Evolutionary conservation across 2,888 invertebrate species (phyloP).

Genomic region (Agelastica alni): DNA sequence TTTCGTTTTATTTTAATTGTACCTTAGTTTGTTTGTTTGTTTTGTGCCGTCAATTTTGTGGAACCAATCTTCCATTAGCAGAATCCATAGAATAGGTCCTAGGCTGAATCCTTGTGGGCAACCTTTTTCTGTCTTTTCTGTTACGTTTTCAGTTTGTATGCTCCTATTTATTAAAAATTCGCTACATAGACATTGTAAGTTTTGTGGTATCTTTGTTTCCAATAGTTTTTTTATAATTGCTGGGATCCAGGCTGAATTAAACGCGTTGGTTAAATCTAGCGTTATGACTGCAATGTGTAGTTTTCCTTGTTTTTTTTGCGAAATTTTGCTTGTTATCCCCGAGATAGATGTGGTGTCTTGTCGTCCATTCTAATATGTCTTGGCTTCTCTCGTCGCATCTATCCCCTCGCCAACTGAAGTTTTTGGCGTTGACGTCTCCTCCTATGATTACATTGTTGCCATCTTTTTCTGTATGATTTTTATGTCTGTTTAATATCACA

Average conservation of each 20-base stretch:
- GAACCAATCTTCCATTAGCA: slow-evolving; percentile 13
- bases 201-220: not conserved
- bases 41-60: not conserved
- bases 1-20: not conserved
- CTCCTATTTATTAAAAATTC: not conserved
- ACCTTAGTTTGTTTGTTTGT: not conserved
- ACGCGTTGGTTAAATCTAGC: not conserved
- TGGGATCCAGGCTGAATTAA: not conserved
- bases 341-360: too few species aligned
- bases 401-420: too few species aligned
- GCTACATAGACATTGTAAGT: not conserved
- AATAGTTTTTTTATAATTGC: not conserved
- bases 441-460: too few species aligned
- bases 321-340: too few species aligned
- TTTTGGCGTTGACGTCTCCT: too few species aligned
- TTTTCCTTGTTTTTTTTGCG: too few species aligned
- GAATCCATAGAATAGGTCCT: slow-evolving; percentile 6
- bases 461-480: too few species aligned
- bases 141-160: not conserved
- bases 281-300: too few species aligned
- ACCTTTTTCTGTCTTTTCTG: not conserved
- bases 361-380: too few species aligned
- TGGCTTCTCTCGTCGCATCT: too few species aligned
- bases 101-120: slow-evolving; percentile 16
- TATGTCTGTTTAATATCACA: too few species aligned